phyloP scores from a whole-genome alignment of 2,888 invertebrate genomes.

The Andrena camellia region DNA sequence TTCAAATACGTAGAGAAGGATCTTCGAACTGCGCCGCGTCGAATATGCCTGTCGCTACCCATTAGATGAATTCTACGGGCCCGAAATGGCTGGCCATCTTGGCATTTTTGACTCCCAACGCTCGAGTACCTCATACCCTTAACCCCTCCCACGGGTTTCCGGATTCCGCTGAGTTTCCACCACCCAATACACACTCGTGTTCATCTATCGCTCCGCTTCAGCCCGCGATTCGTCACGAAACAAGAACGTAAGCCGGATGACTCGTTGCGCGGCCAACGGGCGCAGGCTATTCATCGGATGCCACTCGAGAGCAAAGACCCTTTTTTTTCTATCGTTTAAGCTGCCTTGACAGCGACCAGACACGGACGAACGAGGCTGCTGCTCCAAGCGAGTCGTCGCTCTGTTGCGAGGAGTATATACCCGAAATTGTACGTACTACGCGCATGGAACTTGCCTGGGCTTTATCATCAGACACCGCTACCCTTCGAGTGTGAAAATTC shows the following conservation, averaged over 20 bases:
- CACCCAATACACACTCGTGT: not conserved
- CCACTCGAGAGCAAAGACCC: constrained; percentile 54
- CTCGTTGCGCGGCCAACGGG: constrained; percentile 51
- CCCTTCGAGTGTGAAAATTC: too few species aligned
- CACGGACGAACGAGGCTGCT: constrained; percentile 56
- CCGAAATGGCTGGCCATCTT: not conserved
- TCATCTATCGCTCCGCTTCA: constrained; percentile 38
- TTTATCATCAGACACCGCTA: too few species aligned
- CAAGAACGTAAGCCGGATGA: constrained; percentile 68
- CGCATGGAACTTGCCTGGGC: not conserved
- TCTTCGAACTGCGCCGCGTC: not conserved
- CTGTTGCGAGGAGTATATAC: not conserved
- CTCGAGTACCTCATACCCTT: not conserved
- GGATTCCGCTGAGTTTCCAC: too few species aligned
- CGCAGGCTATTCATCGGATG: constrained; percentile 57
- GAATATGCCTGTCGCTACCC: not conserved
- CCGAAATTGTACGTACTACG: constrained; percentile 2
- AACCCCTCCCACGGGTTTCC: too few species aligned
- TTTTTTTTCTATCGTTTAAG: constrained; percentile 54
- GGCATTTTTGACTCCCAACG: not conserved
- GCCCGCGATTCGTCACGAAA: constrained; percentile 67
- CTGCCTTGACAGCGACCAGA: constrained; percentile 65
- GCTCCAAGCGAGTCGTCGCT: not conserved
- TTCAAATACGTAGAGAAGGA: not conserved
- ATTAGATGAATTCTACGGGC: not conserved